Base-by-base conservation (phyloP, 2,888 invertebrate species). In the Lacanobia wlatinum region DNA sequence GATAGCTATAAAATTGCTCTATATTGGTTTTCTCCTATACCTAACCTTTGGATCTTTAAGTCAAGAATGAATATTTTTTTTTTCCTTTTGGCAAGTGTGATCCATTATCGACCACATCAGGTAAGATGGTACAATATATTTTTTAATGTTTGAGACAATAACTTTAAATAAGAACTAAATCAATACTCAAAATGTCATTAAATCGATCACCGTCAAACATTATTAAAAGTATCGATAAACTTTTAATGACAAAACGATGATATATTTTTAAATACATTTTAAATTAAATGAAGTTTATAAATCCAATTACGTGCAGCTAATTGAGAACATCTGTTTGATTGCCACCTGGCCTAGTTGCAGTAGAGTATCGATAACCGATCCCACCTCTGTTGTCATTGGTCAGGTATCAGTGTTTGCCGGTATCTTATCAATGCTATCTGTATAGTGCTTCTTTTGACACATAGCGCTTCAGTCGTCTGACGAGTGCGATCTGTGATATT, bases 361-460 rank as follows among this genome's bases (percentile, higher is more conserved):
- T 23, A 18, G 2, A 21, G n/a, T 76, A 72, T 68, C 50, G 40
- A 38, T 68, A 21, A 62, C 46, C 34, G 38, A 48, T 61, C 43
- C 12, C 65, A 59, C 14, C 34, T 67, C 56, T 9, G 60, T 46
- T 34, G 12, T 60, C 28, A 61, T 69, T 78, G 66, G 63, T 28
- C 38, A 38, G 53, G 23, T 62, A 59, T 55, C 66, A 60, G 43
- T 66, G 43, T 28, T 38, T 38, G 23, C 7, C 8, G 56, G 28
- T 78, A 82, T 78, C 74, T 78, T 73, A 80, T 80, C 80, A 64
- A 10, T 14, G 40, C 7, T 79, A 81, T 79, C 53, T 56, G 14
- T 38, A 23, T 16, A 34, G 40, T 52, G 43, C 23, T 68, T 64
- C 40, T 60, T 67, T 43, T 48, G 40, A 58, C 53, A 48, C 10